These are phyloP conservation scores for Azemiops feae DNA, from an alignment of 2,113 vertebrate genomes.

Conservation along the genomic window DNA sequence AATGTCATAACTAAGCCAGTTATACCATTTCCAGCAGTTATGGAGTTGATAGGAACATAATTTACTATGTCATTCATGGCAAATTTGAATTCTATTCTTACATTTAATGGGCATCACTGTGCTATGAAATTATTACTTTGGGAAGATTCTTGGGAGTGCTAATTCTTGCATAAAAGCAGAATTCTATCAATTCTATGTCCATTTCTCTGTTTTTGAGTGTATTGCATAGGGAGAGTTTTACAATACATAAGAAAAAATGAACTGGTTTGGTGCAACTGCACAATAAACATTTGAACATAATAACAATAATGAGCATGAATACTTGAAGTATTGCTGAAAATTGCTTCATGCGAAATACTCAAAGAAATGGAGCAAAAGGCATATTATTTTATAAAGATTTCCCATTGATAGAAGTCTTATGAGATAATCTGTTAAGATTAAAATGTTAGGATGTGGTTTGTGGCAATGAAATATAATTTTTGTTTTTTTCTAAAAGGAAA, in stretches of 20 bases:
- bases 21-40: not conserved
- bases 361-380: not conserved
- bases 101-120: not conserved
- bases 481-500: not conserved
- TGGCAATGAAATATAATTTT: not conserved
- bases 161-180: not conserved
- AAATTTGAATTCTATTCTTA: not conserved
- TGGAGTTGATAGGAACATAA: not conserved
- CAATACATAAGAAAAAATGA: not conserved
- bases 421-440: not conserved
- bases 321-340: not conserved
- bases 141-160: not conserved
- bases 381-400: conserved; percentile 12
- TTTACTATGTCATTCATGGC: not conserved
- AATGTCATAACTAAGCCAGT: not conserved
- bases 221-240: not conserved
- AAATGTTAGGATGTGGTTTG: not conserved
- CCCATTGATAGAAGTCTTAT: conserved; percentile 7
- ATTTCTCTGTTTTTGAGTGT: not conserved
- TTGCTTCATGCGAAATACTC: conserved; percentile 4
- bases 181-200: not conserved
- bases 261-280: not conserved
- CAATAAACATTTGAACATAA: not conserved
- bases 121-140: not conserved
- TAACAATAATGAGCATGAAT: not conserved